phyloP scores from a whole-genome alignment of 1,140 invertebrate species.

The Aphelenchoides fujianensis region DNA sequence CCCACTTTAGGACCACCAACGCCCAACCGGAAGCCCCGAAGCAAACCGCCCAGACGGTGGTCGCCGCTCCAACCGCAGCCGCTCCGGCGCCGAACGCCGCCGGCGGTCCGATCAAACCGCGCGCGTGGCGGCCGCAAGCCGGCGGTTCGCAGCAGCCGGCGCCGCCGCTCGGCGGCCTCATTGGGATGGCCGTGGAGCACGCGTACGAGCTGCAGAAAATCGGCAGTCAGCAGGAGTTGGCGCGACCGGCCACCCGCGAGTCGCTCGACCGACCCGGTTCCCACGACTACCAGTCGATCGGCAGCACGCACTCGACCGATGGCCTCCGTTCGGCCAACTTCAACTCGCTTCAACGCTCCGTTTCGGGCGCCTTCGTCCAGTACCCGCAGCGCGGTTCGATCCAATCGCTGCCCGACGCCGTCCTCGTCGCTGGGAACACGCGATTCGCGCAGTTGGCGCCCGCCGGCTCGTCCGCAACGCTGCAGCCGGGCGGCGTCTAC shows the following conservation, averaged over 20 bases:
- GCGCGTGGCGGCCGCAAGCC: constrained; percentile 17
- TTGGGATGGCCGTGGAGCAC: too few relatives aligned
- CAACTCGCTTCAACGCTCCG: constrained; percentile 47
- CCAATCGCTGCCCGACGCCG: constrained; percentile 54
- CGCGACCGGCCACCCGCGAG: constrained; percentile 22
- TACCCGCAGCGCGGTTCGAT: constrained; percentile 56
- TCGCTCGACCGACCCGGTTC: constrained; percentile 34
- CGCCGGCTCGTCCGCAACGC: not conserved
- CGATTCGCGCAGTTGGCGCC: not conserved
- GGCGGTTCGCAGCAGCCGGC: too few relatives aligned
- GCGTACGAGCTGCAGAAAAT: constrained; percentile 35
- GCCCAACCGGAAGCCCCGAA: too few relatives aligned
- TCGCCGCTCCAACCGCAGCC: too few relatives aligned
- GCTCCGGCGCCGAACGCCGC: not conserved
- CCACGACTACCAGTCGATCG: constrained; percentile 42
- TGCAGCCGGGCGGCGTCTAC: not conserved
- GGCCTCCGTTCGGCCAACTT: constrained; percentile 40
- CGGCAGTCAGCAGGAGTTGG: constrained; percentile 30
- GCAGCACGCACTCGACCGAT: constrained; percentile 48
- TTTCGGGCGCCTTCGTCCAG: constrained; percentile 48
- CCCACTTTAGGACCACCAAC: too few relatives aligned
- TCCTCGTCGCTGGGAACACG: constrained; percentile 2
- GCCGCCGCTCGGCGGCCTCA: not conserved
- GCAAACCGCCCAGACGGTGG: too few relatives aligned
- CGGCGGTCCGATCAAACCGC: constrained; percentile 20